Conservation (phyloP, 2,888 invertebrate genomes). For the Brachylomia viminalis region DNA sequence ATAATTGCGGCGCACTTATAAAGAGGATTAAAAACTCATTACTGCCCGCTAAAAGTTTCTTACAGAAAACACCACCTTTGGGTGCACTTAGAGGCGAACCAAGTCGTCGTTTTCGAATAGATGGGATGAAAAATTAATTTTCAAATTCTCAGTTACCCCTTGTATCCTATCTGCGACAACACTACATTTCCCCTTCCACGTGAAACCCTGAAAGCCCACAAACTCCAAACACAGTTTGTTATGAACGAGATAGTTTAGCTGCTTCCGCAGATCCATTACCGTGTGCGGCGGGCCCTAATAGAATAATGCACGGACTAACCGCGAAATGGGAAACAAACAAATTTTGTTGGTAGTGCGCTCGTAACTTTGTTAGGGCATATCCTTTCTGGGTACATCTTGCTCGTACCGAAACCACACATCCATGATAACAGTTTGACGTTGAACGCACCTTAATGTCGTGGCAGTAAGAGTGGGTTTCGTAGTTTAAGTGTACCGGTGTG, state of each 20-base stretch:
- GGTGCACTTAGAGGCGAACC: too few species aligned
- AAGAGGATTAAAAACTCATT: too few species aligned
- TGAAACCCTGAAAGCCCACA: conserved; percentile 48
- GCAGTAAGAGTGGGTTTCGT: neutral
- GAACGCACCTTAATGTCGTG: neutral
- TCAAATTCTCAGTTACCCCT: too few species aligned
- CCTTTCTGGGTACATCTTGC: conserved; percentile 11
- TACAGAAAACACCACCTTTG: too few species aligned
- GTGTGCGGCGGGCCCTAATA: conserved; percentile 68
- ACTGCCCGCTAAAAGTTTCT: too few species aligned
- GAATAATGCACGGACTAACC: conserved; percentile 76
- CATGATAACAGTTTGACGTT: neutral
- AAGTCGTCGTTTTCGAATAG: too few species aligned
- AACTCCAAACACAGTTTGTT: conserved; percentile 64
- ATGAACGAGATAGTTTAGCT: conserved; percentile 61
- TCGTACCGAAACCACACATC: neutral
- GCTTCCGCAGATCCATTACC: conserved; percentile 73
- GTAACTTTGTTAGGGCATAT: conserved; percentile 54
- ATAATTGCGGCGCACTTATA: too few species aligned
- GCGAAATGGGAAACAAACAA: conserved; percentile 73
- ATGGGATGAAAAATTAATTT: too few species aligned
- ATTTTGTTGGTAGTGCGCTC: conserved; percentile 63
- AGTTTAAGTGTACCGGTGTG: neutral
- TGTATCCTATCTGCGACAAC: neutral
- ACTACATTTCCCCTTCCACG: neutral